Base-by-base conservation (phyloP, 2,797 vertebrate genomes). In the Gadopsis bispinosus region DNA sequence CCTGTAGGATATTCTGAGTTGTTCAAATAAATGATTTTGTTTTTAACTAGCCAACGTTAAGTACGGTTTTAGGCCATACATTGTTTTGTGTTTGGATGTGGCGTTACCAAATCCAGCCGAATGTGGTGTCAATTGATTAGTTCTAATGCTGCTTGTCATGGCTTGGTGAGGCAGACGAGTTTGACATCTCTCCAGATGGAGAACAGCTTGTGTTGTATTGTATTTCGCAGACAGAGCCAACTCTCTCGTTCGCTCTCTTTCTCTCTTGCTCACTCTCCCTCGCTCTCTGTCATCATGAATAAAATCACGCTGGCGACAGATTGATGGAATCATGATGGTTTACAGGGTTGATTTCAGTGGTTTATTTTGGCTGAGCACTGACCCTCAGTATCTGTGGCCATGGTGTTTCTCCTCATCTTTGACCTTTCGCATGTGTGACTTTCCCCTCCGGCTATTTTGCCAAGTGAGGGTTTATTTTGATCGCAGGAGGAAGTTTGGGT, bases 131-230 rank as follows among this genome's bases (percentile, higher is more conserved):
- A 86, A 86, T 81, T 68, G 73, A 89, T 73, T 77, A 71, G 69
- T 81, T 80, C 48, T 85, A 82, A 85, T 75, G 89, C 77, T 75
- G 58, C 84, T 69, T 83, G 80, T 88, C 88, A 77, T 74, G 77
- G 72, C 85, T 79, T 31, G 87, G 86, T 72, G 91, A 86, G 81
- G 88, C 80, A 73, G 92, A 91, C 70, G 70, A 72, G 77, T 47
- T 81, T 87, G 87, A 94, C 91, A 84, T 87, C 33, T 71, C 69
- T 91, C 85, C 92, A 94, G 90, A 93, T 92, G 93, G 89, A 84
- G 88, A 93, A 90, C 79, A 80, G 83, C 87, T 94, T 85, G 85
- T 72, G 87, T 88, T 87, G 88, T 87, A 87, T 92, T 90, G 83
- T 83, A 68, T 93, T 93, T 90, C 87, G 62, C 80, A 7, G 63